Evolutionary conservation across 2,113 vertebrate species (phyloP).

Genomic region (Pomatorhinus ruficollis): DNA sequence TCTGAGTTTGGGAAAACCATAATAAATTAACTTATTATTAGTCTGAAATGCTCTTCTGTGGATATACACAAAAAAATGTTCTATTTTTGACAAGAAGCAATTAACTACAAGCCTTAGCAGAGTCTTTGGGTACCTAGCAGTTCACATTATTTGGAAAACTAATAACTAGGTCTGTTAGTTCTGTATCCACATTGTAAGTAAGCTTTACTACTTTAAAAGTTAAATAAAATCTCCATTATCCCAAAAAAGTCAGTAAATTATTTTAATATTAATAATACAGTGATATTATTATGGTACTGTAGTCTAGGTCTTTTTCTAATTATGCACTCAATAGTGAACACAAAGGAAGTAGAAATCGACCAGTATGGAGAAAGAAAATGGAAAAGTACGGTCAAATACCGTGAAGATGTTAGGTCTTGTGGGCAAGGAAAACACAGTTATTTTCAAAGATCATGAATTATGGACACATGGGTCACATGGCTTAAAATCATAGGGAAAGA

Average conservation of each 20-base stretch:
- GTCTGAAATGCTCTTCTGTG: background rate
- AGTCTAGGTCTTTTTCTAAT: background rate
- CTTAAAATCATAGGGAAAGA: background rate
- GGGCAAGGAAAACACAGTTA: background rate
- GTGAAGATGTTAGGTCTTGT: background rate
- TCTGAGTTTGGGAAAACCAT: background rate
- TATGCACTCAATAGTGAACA: background rate
- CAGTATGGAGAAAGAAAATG: background rate
- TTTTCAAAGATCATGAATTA: background rate
- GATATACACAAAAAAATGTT: background rate
- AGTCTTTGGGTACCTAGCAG: background rate
- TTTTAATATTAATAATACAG: slow-evolving; percentile 17
- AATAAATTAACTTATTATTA: background rate
- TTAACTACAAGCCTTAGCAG: background rate
- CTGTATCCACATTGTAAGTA: background rate
- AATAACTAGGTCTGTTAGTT: background rate
- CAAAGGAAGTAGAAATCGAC: background rate
- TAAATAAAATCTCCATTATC: background rate
- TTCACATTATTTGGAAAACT: background rate
- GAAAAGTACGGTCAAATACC: background rate
- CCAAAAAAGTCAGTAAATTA: background rate
- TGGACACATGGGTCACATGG: background rate
- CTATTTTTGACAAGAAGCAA: background rate
- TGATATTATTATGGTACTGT: background rate
- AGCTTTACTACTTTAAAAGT: slow-evolving; percentile 12